A percentile compares a stretch with the other conserved stretches of the same genome.
Evolutionary conservation across 2,113 vertebrate species (phyloP).

Genomic region (Patagioenas fasciata): DNA sequence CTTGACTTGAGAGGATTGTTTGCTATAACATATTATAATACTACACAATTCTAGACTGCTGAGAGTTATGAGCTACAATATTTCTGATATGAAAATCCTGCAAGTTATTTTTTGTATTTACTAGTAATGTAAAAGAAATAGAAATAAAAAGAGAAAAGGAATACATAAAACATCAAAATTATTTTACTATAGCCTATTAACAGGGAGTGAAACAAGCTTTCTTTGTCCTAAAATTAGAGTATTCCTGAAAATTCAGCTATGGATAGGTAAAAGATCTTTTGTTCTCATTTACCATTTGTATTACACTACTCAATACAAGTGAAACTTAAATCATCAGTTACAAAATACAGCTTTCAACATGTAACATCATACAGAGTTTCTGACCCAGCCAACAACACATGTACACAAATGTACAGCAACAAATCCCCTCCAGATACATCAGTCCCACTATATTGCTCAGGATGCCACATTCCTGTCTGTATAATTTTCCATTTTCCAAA

Average conservation of each 20-base stretch:
- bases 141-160: neutral
- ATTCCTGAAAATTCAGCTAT: neutral
- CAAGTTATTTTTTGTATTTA: neutral
- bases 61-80: neutral
- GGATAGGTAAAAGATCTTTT: neutral
- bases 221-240: neutral
- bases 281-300: neutral
- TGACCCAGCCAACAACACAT: neutral
- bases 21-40: neutral
- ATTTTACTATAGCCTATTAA: neutral
- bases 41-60: neutral
- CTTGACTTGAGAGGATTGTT: neutral
- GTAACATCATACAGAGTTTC: neutral
- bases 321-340: neutral
- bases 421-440: neutral
- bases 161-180: neutral
- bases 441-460: neutral
- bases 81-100: neutral
- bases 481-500: neutral
- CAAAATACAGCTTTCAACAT: neutral
- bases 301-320: neutral
- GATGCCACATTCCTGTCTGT: neutral
- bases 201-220: neutral
- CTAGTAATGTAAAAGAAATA: neutral
- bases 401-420: neutral